Base-by-base conservation (phyloP, 1,140 invertebrate genomes). In the Caenorhabditis remanei region DNA sequence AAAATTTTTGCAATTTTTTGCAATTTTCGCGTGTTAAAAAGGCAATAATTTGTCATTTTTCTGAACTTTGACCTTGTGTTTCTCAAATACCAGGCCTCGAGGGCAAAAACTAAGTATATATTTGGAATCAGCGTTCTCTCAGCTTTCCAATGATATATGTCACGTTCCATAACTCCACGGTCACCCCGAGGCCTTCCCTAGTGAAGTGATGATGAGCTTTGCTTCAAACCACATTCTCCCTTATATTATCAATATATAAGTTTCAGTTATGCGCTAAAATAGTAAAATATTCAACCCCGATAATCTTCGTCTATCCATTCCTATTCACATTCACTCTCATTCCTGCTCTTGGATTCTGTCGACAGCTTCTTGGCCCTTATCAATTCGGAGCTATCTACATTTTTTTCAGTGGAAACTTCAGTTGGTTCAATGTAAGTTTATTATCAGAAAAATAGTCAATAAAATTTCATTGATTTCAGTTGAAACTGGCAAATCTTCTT, bases 391-490 rank as follows among this genome's bases (percentile, higher is more conserved):
- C 40, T 43, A 46, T 46, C 46, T 71, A 43, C 46, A 71, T 71
- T 46, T 46, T 43, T n/a, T 71, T 71, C 41, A 43, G 41, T 71
- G 65, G 41, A 46, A 43, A 43, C n/a, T n/a, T n/a, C n/a, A n/a
- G n/a, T 71, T 71, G 65, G 65, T 46, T 43, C 14, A n/a, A 71
- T 71, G 65, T 71, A 71, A 46, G 11, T 71, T 46, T 19, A 4
- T 65, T 40, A 7, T 40, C 61, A 24, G 9, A 14, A 21, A 11
- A 32, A 11, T n/a, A n/a, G 9, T 63, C 11, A 13, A 63, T 32
- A 13, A 8, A 40, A 71, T 19, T 71, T 46, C 0, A 65, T 32
- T 2, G 2, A 19, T 71, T 71, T 43, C 65, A 71, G 65, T 8
- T 46, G 11, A 71, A 71, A 71, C 14, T 43, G 13, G 40, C 16